phyloP scores from a whole-genome alignment of 2,113 vertebrate genomes.

The Bos javanicus region DNA sequence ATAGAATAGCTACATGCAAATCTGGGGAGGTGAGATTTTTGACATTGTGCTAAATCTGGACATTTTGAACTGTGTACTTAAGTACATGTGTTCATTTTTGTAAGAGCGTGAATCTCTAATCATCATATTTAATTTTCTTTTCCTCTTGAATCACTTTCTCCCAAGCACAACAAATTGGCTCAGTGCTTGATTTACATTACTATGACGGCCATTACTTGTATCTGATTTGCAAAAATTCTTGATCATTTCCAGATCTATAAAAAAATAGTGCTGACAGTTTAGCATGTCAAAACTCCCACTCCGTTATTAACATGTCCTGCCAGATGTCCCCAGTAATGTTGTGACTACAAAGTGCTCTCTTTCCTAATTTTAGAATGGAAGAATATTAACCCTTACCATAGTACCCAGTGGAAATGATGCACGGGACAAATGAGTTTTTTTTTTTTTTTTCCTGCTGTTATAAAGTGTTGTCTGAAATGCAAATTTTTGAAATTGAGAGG shows the following conservation, averaged over 20 bases:
- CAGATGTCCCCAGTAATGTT: neutral
- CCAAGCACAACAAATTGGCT: neutral
- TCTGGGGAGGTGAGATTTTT: neutral
- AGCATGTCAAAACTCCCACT: neutral
- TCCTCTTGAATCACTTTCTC: neutral
- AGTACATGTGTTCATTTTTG: neutral
- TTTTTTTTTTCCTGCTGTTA: neutral
- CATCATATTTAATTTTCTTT: neutral
- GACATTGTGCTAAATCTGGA: neutral
- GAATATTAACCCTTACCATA: neutral
- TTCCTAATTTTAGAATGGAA: constrained; percentile 50
- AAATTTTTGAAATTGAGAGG: neutral
- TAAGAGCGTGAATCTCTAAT: neutral
- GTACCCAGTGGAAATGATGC: neutral
- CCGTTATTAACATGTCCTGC: neutral
- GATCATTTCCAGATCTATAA: neutral
- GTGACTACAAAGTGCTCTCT: neutral
- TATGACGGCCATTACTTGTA: neutral
- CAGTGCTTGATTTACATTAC: neutral
- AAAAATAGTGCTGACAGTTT: neutral
- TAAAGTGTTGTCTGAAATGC: neutral
- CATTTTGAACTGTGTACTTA: neutral
- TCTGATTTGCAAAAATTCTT: constrained; percentile 28
- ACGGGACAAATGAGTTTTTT: neutral
- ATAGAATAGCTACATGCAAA: neutral